Percentiles rank a stretch among this genome's conserved stretches.
These are phyloP conservation scores for Cataglyphis rosenhaueri DNA, from an alignment of 2,888 invertebrate species.

Conservation along the genomic window DNA sequence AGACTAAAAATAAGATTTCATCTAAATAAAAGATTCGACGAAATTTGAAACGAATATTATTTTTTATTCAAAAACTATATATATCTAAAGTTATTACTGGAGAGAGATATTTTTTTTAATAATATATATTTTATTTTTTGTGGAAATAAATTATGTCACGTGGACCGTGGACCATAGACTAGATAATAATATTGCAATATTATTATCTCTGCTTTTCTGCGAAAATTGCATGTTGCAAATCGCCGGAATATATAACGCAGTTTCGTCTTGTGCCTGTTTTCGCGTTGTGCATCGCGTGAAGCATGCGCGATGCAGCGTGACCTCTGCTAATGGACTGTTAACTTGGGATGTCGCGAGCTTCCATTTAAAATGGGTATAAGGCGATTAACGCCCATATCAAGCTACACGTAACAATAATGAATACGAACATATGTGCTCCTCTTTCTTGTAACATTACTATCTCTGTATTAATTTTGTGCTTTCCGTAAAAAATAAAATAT, in stretches of 20 bases:
- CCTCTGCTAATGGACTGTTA: constrained; percentile 60
- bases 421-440: background rate
- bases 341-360: constrained; percentile 50
- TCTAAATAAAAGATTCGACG: background rate
- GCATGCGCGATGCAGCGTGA: constrained; percentile 50
- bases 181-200: too few relatives aligned
- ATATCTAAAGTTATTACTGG: background rate
- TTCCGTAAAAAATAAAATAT: background rate
- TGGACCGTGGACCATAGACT: background rate
- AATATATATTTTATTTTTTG: background rate
- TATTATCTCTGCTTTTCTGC: background rate
- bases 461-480: background rate
- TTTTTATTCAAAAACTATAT: background rate
- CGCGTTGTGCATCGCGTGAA: constrained; percentile 29
- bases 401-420: constrained; percentile 26
- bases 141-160: constrained; percentile 4
- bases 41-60: background rate
- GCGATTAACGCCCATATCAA: constrained; percentile 51
- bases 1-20: background rate
- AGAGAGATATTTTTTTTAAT: background rate
- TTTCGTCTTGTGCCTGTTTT: constrained; percentile 27
- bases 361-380: constrained; percentile 62
- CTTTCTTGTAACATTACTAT: background rate
- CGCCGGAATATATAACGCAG: constrained; percentile 26
- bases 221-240: constrained; percentile 29